A percentile compares a stretch with the other conserved stretches of the same genome.
phyloP scores from a whole-genome alignment of 2,888 invertebrate species.

The Chelonus formosanus region DNA sequence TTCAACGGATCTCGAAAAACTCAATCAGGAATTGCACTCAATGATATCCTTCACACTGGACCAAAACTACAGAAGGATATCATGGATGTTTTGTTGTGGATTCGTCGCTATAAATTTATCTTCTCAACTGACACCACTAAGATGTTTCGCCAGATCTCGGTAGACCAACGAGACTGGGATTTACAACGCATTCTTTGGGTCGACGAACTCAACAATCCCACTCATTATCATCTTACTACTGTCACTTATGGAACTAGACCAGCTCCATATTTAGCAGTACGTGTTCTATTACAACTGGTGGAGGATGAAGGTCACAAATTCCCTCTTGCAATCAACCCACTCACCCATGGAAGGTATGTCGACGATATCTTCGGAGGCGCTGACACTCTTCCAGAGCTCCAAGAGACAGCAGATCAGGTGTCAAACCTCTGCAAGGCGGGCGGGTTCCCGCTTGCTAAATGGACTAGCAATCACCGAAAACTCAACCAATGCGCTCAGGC shows the following conservation, averaged over 20 bases:
- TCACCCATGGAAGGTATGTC: no score
- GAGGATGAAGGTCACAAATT: no score
- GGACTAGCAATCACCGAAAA: constrained; percentile 29
- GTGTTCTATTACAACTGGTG: not conserved
- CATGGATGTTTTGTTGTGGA: no score
- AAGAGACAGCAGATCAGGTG: no score
- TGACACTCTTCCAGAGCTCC: no score
- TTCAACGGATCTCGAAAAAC: no score
- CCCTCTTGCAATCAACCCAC: no score
- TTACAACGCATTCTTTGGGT: constrained; percentile 2
- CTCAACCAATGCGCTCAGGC: not conserved
- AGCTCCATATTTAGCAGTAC: not conserved
- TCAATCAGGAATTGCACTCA: no score
- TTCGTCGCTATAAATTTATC: constrained; percentile 6
- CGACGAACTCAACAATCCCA: not conserved
- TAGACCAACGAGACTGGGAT: not conserved
- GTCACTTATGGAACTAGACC: not conserved
- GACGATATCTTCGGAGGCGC: no score
- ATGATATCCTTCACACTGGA: no score
- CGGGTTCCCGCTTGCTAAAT: constrained; percentile 35
- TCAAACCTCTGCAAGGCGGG: constrained; percentile 27
- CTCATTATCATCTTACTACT: not conserved
- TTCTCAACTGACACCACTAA: constrained; percentile 17
- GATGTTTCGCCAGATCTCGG: constrained; percentile 17
- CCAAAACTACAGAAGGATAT: no score